These are phyloP conservation scores for Aurelia aurita complex sp. Pacific DNA, from an alignment of 30 jellyfish, hydroid and myxozoan genomes.

Conservation along the genomic window DNA sequence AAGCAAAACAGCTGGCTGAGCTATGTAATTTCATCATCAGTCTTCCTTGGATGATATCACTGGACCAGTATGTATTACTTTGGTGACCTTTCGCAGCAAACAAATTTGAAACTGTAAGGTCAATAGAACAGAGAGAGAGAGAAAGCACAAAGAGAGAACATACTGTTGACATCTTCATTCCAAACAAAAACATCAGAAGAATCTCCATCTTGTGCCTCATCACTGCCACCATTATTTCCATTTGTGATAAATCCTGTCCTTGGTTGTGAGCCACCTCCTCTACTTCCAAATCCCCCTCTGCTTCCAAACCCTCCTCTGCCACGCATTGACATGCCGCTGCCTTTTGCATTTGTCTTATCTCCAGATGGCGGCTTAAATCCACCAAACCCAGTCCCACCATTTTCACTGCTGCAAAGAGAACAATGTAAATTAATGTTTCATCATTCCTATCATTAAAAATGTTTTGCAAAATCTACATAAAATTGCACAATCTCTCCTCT, in stretches of 20 bases:
- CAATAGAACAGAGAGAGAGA: background rate
- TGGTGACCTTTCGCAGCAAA: too few relatives aligned
- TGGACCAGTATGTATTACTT: too few relatives aligned
- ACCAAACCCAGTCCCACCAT: constrained; percentile 22
- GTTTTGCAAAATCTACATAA: too few relatives aligned
- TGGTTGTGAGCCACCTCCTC: constrained; percentile 1
- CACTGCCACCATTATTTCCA: background rate
- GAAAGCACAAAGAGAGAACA: background rate
- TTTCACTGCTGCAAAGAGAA: constrained; percentile 20
- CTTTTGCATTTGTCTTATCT: background rate
- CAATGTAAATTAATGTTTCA: background rate
- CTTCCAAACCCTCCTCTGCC: constrained; percentile 38
- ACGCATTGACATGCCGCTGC: background rate
- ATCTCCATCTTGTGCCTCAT: background rate
- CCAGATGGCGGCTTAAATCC: constrained; percentile 33
- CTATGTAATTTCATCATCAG: too few relatives aligned
- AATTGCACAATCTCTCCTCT: too few relatives aligned
- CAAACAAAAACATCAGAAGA: background rate
- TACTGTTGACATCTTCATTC: background rate
- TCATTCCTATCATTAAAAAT: too few relatives aligned
- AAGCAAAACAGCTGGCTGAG: too few relatives aligned
- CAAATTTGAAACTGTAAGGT: too few relatives aligned
- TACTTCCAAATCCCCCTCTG: constrained; percentile 18
- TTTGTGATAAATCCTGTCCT: constrained; percentile 1
- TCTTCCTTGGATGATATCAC: too few relatives aligned